phyloP scores from a whole-genome alignment of 2,888 invertebrate genomes.

The Ophioninae sp. region DNA sequence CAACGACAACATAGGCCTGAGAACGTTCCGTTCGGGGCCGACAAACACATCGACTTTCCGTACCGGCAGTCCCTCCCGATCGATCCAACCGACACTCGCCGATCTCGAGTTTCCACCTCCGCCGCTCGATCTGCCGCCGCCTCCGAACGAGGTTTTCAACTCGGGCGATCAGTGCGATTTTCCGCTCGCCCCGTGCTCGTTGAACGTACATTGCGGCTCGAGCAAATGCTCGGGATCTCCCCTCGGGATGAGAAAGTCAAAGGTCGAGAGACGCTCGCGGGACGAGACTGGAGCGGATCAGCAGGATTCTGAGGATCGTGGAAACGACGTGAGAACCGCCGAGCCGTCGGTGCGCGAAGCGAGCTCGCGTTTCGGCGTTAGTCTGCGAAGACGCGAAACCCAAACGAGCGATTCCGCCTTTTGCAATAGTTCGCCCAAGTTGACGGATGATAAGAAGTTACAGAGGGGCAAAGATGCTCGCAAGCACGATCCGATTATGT shows the following conservation, averaged over 20 bases:
- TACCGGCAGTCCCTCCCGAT: constrained; percentile 87
- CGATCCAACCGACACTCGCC: constrained; percentile 88
- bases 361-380: constrained; percentile 88
- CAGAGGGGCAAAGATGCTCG: constrained; percentile 78
- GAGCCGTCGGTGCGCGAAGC: constrained; percentile 88
- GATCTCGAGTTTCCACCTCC: constrained; percentile 95
- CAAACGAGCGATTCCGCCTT: constrained; percentile 80
- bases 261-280: constrained; percentile 66
- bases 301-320: constrained; percentile 78
- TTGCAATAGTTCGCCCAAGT: constrained; percentile 82
- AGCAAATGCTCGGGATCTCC: constrained; percentile 71
- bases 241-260: constrained; percentile 73
- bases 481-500: constrained; percentile 80
- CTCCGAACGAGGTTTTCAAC: constrained; percentile 76
- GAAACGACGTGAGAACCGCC: constrained; percentile 84
- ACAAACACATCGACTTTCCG: constrained; percentile 80
- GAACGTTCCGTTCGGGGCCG: constrained; percentile 80
- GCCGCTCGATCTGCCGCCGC: constrained; percentile 90
- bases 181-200: constrained; percentile 62
- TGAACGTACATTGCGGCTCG: constrained; percentile 56
- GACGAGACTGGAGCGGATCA: constrained; percentile 62
- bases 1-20: constrained; percentile 79
- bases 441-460: constrained; percentile 79
- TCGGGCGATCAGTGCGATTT: constrained; percentile 70
- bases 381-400: constrained; percentile 86